Percentiles rank a stretch among this genome's conserved stretches.
Evolutionary conservation across 2,888 invertebrate species (phyloP).

Genomic region (Rambutsinella grinnellia): DNA sequence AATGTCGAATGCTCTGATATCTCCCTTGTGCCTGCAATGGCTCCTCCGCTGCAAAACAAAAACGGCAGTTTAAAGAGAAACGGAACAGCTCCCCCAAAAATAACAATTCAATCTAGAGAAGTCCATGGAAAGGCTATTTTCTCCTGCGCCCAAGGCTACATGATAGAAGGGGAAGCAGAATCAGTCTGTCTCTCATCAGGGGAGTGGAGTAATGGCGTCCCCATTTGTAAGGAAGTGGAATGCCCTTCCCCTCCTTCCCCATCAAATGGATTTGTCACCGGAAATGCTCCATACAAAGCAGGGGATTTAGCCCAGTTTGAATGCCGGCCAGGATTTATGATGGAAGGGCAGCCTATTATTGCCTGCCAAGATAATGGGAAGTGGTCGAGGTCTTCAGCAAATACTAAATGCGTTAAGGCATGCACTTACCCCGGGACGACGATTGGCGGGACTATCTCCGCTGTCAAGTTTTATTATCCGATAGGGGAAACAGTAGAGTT

Average conservation of each 20-base stretch:
- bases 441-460: conserved; percentile 87
- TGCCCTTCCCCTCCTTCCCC: conserved; percentile 83
- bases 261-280: conserved; percentile 83
- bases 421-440: conserved; percentile 90
- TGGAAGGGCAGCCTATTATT: conserved; percentile 89
- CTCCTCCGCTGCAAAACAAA: conserved; percentile 45
- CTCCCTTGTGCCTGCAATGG: conserved; percentile 61
- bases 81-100: conserved; percentile 68
- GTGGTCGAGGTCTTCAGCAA: conserved; percentile 79
- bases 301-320: conserved; percentile 90
- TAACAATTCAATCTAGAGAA: conserved; percentile 81
- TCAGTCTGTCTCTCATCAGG: conserved; percentile 70
- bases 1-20: conserved; percentile 68
- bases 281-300: conserved; percentile 82
- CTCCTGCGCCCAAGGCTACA: conserved; percentile 83
- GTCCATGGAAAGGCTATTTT: conserved; percentile 87
- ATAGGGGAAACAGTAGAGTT: conserved; percentile 88
- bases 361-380: conserved; percentile 87
- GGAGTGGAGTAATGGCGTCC: conserved; percentile 84
- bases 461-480: conserved; percentile 89
- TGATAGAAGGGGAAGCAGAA: conserved; percentile 76
- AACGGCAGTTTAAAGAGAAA: conserved; percentile 69
- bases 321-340: conserved; percentile 88
- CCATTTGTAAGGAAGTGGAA: conserved; percentile 84
- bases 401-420: conserved; percentile 75